A percentile compares a stretch with the other conserved stretches of the same genome.
Conservation (phyloP, 2,888 invertebrate genomes). For the Blomia tropicalis region DNA sequence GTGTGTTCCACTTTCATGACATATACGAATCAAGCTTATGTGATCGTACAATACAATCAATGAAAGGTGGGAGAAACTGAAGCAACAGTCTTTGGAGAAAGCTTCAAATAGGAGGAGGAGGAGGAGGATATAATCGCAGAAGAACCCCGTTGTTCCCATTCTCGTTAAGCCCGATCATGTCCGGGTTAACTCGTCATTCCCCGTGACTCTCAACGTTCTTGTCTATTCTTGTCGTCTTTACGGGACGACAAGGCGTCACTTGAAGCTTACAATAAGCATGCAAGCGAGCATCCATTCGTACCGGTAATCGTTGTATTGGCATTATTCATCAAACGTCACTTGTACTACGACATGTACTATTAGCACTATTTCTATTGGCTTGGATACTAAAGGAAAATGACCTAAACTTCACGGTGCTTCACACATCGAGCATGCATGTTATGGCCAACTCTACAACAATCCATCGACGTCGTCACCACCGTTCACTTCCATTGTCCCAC, state of each 20-base stretch:
- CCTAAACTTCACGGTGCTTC: too few relatives aligned
- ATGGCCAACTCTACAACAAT: too few relatives aligned
- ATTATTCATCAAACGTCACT: background rate
- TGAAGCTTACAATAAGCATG: too few relatives aligned
- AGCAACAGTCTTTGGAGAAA: background rate
- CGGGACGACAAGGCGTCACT: background rate
- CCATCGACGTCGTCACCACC: too few relatives aligned
- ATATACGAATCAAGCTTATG: too few relatives aligned
- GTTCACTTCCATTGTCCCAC: too few relatives aligned
- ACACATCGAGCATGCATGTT: too few relatives aligned
- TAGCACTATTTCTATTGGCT: too few relatives aligned
- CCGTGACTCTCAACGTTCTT: background rate
- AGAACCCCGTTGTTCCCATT: slow-evolving; percentile 15
- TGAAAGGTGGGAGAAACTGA: background rate
- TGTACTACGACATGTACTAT: too few relatives aligned
- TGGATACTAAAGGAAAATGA: too few relatives aligned
- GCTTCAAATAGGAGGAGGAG: background rate
- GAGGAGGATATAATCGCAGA: background rate
- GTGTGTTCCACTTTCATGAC: background rate
- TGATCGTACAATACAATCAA: too few relatives aligned
- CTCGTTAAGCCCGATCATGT: slow-evolving; percentile 12
- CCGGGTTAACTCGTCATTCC: background rate
- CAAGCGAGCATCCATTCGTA: background rate
- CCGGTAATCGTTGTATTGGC: background rate
- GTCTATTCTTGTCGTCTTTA: slow-evolving; percentile 1